Evolutionary conservation across 2,113 vertebrate genomes (phyloP).

Genomic region (Rhea americana): DNA sequence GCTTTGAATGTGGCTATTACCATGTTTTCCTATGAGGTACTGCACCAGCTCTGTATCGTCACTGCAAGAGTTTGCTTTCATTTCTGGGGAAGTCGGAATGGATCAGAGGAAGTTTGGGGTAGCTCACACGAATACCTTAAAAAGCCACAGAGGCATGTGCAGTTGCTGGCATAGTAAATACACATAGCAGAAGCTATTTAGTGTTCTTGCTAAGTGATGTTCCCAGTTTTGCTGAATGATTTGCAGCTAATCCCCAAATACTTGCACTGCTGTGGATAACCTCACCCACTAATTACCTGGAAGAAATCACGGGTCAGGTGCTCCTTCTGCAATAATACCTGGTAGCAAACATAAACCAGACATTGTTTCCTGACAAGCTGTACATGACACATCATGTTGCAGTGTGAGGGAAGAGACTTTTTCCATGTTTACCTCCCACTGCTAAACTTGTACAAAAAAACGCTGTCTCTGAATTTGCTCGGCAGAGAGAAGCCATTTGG

Average conservation of each 20-base stretch:
- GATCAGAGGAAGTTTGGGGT: neutral
- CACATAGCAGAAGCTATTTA: neutral
- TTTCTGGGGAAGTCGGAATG: neutral
- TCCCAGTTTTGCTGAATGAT: neutral
- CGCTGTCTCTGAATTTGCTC: neutral
- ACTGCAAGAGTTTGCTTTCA: neutral
- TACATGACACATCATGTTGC: neutral
- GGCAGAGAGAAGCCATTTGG: neutral
- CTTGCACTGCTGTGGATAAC: neutral
- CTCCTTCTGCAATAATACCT: conserved; percentile 1
- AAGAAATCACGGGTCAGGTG: neutral
- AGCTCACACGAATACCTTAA: neutral
- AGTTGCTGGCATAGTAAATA: neutral
- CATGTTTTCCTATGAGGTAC: neutral
- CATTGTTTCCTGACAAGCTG: conserved; percentile 25
- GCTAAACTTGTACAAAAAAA: neutral
- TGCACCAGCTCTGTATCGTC: neutral
- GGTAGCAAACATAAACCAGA: conserved; percentile 30
- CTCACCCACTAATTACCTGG: conserved; percentile 18
- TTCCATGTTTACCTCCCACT: conserved; percentile 24
- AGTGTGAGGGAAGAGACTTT: neutral
- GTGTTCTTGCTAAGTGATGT: conserved; percentile 1
- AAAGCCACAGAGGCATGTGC: neutral
- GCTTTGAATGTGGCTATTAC: neutral
- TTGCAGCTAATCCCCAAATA: conserved; percentile 43